Evolutionary conservation across 2,888 invertebrate species (phyloP), one percentile per base, ranked within the genome.

Genomic region (Drosophila aldrichi): DNA sequence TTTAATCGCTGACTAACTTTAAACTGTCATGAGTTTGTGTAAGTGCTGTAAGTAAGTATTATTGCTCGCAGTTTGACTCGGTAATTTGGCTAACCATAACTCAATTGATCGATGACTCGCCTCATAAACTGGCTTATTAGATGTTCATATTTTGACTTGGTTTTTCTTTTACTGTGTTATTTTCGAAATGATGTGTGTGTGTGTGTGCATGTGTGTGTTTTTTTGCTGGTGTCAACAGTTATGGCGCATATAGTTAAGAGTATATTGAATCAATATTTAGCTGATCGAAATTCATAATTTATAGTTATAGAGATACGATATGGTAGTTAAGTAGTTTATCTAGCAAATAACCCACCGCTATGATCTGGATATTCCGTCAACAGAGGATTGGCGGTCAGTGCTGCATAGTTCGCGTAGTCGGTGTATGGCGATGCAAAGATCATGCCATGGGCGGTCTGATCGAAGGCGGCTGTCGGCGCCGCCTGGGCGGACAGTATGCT

Each of bases 291-390:
- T 72, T 70, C 66, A 66, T 61, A 59, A 55, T 34, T 63, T 67
- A 60, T 79, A 55, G 70, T 71, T 65, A 70, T 64, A 66, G 52
- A 65, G 49, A 62, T 58, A 60, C 64, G 68, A 57, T 58, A 57
- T 61, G 51, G 32, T 32, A 32, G 32, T 54, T 56, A 55, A 38
- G 56, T 57, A 73, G 65, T 83, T 96, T 95, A 96, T 95, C 96
- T 96, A 94, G 96, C 96, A 95, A 96, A 96, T 94, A 96, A 96
- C 98, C 97, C 97, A 98, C 98, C 98, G 95, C 97, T 96, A 95
- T 97, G 97, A 94, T 97, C 97, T 92, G 97, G 96, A 94, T 97
- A 97, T 93, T 97, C 96, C 81, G 96, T 95, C 93, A 97, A 95
- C 87, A 97, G 95, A 80, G 97, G 97, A 90, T 96, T 96, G 89